These are phyloP conservation scores for Trialeurodes vaporariorum DNA, from an alignment of 1,140 invertebrate species.

Conservation along the genomic window DNA sequence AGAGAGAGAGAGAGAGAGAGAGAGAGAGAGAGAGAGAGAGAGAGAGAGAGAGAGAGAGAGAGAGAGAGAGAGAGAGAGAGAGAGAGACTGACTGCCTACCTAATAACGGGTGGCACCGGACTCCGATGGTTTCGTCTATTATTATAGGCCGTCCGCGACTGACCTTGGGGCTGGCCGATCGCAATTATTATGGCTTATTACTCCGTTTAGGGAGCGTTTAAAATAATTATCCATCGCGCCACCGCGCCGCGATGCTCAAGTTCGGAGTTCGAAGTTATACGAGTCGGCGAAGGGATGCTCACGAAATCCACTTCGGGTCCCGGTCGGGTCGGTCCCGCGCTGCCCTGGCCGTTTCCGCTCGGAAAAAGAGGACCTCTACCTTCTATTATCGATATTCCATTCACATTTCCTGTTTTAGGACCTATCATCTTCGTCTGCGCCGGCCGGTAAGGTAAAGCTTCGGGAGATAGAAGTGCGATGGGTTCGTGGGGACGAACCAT, in stretches of 20 bases:
- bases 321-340: too few species aligned
- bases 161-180: not conserved
- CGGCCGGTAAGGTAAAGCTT: too few species aligned
- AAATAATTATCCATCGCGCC: not conserved
- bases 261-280: too few species aligned
- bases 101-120: not conserved
- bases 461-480: too few species aligned
- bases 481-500: too few species aligned
- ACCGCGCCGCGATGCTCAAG: too few species aligned
- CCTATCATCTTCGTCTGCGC: not conserved
- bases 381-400: not conserved
- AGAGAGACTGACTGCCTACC: too few species aligned
- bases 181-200: conserved; percentile 1
- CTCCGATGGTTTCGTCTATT: not conserved
- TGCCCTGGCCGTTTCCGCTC: not conserved
- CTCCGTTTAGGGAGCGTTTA: not conserved
- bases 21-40: too few species aligned
- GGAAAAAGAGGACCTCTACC: not conserved
- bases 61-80: too few species aligned
- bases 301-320: not conserved
- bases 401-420: not conserved
- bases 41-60: too few species aligned
- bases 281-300: not conserved
- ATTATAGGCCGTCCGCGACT: not conserved
- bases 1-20: too few species aligned